A percentile compares a stretch with the other conserved stretches of the same genome.
Evolutionary conservation across 64 coral and sea anemone genomes (phyloP).

Genomic region (Montipora foliosa): DNA sequence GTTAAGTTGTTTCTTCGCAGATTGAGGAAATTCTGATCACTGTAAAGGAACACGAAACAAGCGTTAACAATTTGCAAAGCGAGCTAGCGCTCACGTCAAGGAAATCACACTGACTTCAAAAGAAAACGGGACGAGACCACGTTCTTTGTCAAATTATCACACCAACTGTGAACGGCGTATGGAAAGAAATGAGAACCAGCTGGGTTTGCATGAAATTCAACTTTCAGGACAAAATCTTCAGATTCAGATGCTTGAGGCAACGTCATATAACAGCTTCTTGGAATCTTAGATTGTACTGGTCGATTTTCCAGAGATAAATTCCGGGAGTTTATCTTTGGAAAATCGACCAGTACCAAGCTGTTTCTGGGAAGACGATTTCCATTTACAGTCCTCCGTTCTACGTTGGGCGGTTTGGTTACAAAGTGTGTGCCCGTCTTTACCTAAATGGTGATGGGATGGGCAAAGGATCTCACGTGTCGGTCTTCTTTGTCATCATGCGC

Average conservation of each 20-base stretch:
- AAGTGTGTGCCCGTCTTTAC: too few relatives aligned
- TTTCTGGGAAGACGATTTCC: neutral
- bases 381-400: too few relatives aligned
- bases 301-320: too few relatives aligned
- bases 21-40: conserved; percentile 6
- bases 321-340: neutral
- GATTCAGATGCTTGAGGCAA: conserved; percentile 53
- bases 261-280: conserved; percentile 54
- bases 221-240: conserved; percentile 43
- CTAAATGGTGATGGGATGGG: too few relatives aligned
- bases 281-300: conserved; percentile 39
- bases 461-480: too few relatives aligned
- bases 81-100: neutral
- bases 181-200: too few relatives aligned
- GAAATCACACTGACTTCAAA: too few relatives aligned
- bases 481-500: too few relatives aligned
- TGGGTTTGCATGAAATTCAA: too few relatives aligned
- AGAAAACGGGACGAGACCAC: too few relatives aligned
- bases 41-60: neutral
- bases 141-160: neutral
- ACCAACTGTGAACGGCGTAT: conserved; percentile 1
- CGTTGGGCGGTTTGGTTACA: too few relatives aligned
- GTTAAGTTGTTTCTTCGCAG: neutral
- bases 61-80: neutral
- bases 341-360: neutral